Percentiles rank a stretch among this genome's conserved stretches.
Evolutionary conservation across 2,888 invertebrate genomes (phyloP).

Genomic region (Hyposoter didymator): DNA sequence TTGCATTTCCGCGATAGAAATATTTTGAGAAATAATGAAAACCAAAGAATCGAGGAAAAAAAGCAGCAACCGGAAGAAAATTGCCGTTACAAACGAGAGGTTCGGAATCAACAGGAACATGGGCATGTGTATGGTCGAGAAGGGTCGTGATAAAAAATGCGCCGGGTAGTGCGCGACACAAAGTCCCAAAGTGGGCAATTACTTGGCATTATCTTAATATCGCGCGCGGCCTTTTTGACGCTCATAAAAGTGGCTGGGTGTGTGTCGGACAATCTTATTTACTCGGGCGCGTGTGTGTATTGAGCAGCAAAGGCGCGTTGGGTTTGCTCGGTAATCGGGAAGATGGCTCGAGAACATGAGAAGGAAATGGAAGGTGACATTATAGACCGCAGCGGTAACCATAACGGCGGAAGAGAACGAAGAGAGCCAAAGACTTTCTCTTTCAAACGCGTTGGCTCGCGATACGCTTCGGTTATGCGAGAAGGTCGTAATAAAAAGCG

Average conservation of each 20-base stretch:
- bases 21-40: no score
- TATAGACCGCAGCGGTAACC: background rate
- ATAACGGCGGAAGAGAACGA: background rate
- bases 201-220: slow-evolving; percentile 67
- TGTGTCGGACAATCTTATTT: background rate
- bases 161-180: slow-evolving; percentile 49
- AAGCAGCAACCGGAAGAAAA: background rate
- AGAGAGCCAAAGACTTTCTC: slow-evolving; percentile 13
- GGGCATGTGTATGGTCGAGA: background rate
- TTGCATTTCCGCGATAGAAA: no score
- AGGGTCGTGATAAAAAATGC: background rate
- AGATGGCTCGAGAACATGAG: no score
- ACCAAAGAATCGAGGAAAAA: no score
- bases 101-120: slow-evolving; percentile 22
- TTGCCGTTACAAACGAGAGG: slow-evolving; percentile 1
- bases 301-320: slow-evolving; percentile 7
- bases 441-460: slow-evolving; percentile 24
- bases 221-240: slow-evolving; percentile 56
- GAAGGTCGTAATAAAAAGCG: slow-evolving; percentile 49
- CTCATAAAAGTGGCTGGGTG: slow-evolving; percentile 57
- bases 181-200: slow-evolving; percentile 63
- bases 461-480: background rate
- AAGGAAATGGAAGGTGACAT: slow-evolving; percentile 22
- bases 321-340: background rate
- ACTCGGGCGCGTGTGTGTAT: slow-evolving; percentile 1